Conservation (phyloP, 2,888 invertebrate genomes). For the Sinodicranocentrus sp. region DNA sequence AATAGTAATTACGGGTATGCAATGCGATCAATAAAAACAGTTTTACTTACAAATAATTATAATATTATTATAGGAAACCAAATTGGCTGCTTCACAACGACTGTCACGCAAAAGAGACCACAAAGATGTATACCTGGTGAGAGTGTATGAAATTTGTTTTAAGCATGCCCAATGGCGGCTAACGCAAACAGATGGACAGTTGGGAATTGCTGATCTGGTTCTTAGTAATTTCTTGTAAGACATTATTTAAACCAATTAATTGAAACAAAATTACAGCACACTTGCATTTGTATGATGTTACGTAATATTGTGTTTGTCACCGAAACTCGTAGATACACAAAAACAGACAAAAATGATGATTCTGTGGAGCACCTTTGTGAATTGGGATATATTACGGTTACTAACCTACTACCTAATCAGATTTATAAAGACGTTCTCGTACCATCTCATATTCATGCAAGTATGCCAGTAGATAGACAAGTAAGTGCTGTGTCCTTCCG, state of each 20-base stretch:
- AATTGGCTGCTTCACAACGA: slow-evolving; percentile 76
- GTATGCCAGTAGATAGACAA: slow-evolving; percentile 94
- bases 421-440: slow-evolving; percentile 93
- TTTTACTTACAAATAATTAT: too few species aligned
- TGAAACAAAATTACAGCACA: not conserved
- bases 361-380: slow-evolving; percentile 98
- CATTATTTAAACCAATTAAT: not conserved
- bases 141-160: slow-evolving; percentile 97
- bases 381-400: slow-evolving; percentile 96
- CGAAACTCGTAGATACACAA: slow-evolving; percentile 86
- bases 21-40: too few species aligned
- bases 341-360: slow-evolving; percentile 97
- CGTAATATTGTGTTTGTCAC: too few species aligned
- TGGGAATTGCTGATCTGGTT: slow-evolving; percentile 97
- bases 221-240: slow-evolving; percentile 95
- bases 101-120: slow-evolving; percentile 80
- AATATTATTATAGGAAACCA: slow-evolving; percentile 71
- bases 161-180: slow-evolving; percentile 98
- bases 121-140: slow-evolving; percentile 86
- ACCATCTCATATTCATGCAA: slow-evolving; percentile 88
- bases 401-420: slow-evolving; percentile 95
- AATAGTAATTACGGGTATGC: too few species aligned
- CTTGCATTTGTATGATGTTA: not conserved
- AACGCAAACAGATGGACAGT: slow-evolving; percentile 98
- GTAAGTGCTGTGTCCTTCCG: slow-evolving; percentile 76